Percentiles rank a stretch among this genome's conserved stretches.
Conservation (phyloP, 2,888 invertebrate species). For the Macrosiphum euphorbiae region DNA sequence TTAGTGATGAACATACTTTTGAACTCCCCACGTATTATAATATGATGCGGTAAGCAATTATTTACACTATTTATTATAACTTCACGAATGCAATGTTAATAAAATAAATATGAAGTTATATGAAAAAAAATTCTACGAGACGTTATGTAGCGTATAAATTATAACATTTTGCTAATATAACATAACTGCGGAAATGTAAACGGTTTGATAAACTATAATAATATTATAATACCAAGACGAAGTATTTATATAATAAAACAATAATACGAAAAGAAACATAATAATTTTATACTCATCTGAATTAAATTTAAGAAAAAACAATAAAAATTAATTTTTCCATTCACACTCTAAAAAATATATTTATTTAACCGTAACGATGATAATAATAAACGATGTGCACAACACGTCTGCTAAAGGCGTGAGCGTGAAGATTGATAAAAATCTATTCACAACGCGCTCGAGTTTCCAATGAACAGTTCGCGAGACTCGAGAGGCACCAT, state of each 20-base stretch:
- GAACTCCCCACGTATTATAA: neutral
- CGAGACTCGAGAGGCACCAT: neutral
- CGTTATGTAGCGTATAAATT: neutral
- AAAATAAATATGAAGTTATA: neutral
- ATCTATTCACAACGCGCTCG: neutral
- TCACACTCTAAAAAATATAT: slow-evolving; percentile 30
- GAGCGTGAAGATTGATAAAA: slow-evolving; percentile 35
- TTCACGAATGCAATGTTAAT: neutral
- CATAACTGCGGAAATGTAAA: neutral
- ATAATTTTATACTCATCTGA: neutral
- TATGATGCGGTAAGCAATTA: neutral
- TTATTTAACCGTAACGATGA: slow-evolving; percentile 19
- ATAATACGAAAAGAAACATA: neutral
- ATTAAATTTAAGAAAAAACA: neutral
- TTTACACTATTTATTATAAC: neutral
- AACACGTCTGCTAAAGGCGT: slow-evolving; percentile 7
- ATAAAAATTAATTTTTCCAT: slow-evolving; percentile 9
- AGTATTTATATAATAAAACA: neutral
- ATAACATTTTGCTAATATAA: neutral
- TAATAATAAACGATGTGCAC: slow-evolving; percentile 2
- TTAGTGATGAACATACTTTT: neutral
- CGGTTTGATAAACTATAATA: neutral
- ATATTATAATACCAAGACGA: neutral
- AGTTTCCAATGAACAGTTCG: neutral
- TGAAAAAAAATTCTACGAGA: neutral